phyloP scores from a whole-genome alignment of 2,113 vertebrate genomes.

The Trogon surrucura region DNA sequence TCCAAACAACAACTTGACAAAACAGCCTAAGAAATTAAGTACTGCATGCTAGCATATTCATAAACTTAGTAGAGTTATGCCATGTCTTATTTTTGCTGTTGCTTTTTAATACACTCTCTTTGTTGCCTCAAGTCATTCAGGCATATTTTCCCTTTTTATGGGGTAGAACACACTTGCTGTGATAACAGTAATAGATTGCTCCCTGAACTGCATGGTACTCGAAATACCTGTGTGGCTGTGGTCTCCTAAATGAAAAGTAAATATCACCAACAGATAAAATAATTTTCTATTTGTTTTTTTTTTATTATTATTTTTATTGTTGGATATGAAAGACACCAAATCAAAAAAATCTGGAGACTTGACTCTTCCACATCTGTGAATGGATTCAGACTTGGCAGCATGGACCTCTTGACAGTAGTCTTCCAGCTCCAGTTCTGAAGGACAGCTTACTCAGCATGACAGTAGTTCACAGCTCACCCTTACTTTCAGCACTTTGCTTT shows the following conservation, averaged over 20 bases:
- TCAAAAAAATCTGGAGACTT: neutral
- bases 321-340: neutral
- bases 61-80: neutral
- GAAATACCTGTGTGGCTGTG: neutral
- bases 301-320: neutral
- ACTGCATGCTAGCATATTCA: neutral
- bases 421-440: neutral
- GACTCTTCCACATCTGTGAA: neutral
- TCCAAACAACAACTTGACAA: neutral
- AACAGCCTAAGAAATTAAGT: neutral
- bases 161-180: neutral
- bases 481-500: neutral
- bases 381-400: neutral
- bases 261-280: neutral
- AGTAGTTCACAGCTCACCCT: neutral
- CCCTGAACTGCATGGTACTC: neutral
- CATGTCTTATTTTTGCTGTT: neutral
- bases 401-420: neutral
- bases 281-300: neutral
- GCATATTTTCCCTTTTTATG: neutral
- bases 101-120: neutral
- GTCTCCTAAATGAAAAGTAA: neutral
- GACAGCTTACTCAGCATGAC: neutral
- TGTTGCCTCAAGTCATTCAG: neutral
- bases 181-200: neutral